Percentiles rank a stretch among this genome's conserved stretches.
Evolutionary conservation across 2,888 invertebrate species (phyloP).

Genomic region (Anaspis maculata): DNA sequence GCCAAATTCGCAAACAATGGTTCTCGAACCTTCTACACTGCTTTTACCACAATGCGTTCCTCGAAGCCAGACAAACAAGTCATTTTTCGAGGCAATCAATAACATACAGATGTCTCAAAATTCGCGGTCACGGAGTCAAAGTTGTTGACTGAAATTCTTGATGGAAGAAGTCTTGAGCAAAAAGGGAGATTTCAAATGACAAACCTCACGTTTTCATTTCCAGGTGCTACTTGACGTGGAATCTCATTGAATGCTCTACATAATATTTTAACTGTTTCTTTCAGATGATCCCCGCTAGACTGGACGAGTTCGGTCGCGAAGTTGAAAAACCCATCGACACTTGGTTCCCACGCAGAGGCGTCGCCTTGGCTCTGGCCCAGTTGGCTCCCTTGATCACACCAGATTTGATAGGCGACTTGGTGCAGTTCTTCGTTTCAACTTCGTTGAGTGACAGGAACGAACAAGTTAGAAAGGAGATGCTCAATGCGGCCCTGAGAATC

Average conservation of each 20-base stretch:
- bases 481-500: constrained; percentile 84
- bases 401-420: constrained; percentile 59
- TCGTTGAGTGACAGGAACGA: constrained; percentile 81
- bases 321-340: constrained; percentile 78
- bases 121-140: no score
- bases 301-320: constrained; percentile 89
- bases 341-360: constrained; percentile 85
- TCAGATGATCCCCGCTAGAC: constrained; percentile 70
- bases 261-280: constrained; percentile 7
- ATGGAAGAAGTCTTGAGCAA: no score
- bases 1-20: no score
- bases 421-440: constrained; percentile 76
- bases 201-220: no score
- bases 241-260: background rate
- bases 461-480: constrained; percentile 80
- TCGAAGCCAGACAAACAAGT: no score
- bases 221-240: no score
- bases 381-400: constrained; percentile 66
- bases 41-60: no score
- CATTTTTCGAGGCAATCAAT: no score
- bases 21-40: no score
- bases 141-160: no score
- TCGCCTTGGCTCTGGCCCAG: constrained; percentile 72
- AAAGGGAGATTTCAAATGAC: no score
- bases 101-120: no score